Base-by-base conservation (phyloP, 1,140 invertebrate genomes). In the Medauroidea extradentata region DNA sequence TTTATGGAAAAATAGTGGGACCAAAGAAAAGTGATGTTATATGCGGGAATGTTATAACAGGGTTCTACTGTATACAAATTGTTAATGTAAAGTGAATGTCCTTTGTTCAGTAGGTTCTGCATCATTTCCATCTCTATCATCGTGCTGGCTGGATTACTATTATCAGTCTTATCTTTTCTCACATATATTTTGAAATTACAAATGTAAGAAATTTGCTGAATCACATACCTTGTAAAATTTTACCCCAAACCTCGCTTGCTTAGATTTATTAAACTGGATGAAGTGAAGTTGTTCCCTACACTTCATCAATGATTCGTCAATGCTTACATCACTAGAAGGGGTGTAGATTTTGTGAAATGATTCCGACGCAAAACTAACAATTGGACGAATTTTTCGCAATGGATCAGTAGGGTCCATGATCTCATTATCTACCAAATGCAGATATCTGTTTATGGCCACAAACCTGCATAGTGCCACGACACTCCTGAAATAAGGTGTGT, bases 71-170 rank as follows among this genome's bases (percentile, higher is more conserved):
- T n/a, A 54, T 58, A 58, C 56, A 11, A 58, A 34, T 58, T 58
- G 27, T 58, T 39, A 44, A 58, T 55, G 39, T 44, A 58, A 11
- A 58, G 3, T 4, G 13, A 19, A 38, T 57, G 25, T 8, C 57
- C 51, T 55, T 56, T 55, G 5, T 41, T 46, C 8, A 53, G 38
- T n/a, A 59, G 18, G 13, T 46, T 46, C 44, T 46, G 18, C 44
- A 46, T 46, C 44, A 46, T 46, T 9, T 46, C 44, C 5, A 46
- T 4, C 18, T 5, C 24, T 5, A 46, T 25, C 13, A 9, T 9
- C n/a, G 5, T 46, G 24, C 44, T 46, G 9, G 13, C 44, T 7
- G 44, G 44, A 21, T 5, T 21, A 7, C 24, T 13, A 25, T 46
- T 25, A n/a, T n/a, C n/a, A n/a, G n/a, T 25, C 4, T 25, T 46